phyloP scores from a whole-genome alignment of 1,140 invertebrate genomes.

The Trichomalopsis sarcophagae region DNA sequence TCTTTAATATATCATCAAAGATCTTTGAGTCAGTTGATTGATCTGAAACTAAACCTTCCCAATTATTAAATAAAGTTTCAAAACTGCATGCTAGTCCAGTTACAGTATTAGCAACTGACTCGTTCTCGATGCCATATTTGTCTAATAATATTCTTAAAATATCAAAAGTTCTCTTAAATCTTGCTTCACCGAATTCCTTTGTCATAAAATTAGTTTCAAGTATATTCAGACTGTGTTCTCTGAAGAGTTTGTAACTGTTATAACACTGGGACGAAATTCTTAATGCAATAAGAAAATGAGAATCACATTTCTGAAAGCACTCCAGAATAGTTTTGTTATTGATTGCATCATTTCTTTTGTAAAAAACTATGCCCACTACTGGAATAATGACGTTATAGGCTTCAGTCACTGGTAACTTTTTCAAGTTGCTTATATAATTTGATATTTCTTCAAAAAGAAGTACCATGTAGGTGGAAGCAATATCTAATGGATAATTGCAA shows the following conservation, averaged over 20 bases:
- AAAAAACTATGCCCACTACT: constrained; percentile 39
- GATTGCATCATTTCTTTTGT: constrained; percentile 47
- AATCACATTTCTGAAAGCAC: constrained; percentile 35
- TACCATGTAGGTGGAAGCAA: constrained; percentile 3
- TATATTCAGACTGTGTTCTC: constrained; percentile 53
- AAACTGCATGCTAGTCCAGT: constrained; percentile 48
- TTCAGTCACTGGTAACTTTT: constrained; percentile 16
- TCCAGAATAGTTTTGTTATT: constrained; percentile 38
- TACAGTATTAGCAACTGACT: constrained; percentile 45
- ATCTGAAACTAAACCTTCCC: constrained; percentile 52
- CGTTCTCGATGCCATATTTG: constrained; percentile 46
- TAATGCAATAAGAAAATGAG: constrained; percentile 45
- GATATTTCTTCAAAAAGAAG: constrained; percentile 20
- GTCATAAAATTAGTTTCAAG: constrained; percentile 53
- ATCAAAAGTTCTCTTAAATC: constrained; percentile 45
- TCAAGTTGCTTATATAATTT: constrained; percentile 33
- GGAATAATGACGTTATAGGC: constrained; percentile 31
- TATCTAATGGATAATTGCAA: background rate
- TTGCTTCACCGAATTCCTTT: constrained; percentile 40
- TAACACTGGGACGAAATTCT: constrained; percentile 44
- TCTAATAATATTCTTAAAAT: constrained; percentile 33
- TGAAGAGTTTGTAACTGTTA: constrained; percentile 56
- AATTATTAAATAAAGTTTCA: constrained; percentile 56
- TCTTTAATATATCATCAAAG: constrained; percentile 35
- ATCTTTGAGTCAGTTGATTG: constrained; percentile 49